Evolutionary conservation across 64 coral and sea anemone species (phyloP).

Genomic region (Anthopleura sola): DNA sequence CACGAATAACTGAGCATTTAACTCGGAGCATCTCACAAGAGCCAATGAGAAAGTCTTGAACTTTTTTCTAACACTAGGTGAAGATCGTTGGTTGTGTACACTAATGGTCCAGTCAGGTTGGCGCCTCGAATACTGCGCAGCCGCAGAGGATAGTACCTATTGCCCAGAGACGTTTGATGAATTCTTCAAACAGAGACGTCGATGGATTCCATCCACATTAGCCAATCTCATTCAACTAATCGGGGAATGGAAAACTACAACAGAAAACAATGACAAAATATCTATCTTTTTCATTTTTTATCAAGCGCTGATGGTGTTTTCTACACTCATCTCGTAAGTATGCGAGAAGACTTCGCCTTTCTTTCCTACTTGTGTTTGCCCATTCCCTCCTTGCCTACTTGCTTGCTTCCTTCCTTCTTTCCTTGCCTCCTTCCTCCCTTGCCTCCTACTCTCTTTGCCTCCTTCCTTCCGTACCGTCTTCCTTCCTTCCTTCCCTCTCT

Average conservation of each 20-base stretch:
- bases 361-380: too few relatives aligned
- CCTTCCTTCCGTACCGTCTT: not conserved
- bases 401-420: not conserved
- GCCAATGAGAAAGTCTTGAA: too few relatives aligned
- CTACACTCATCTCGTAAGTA: slow-evolving; percentile 6
- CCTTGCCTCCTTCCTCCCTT: not conserved
- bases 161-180: slow-evolving; percentile 88
- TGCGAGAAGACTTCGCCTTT: too few relatives aligned
- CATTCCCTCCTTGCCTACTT: not conserved
- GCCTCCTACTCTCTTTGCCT: not conserved
- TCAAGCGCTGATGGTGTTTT: slow-evolving; percentile 53
- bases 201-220: slow-evolving; percentile 94
- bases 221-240: slow-evolving; percentile 77
- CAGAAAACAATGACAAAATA: slow-evolving; percentile 78
- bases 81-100: slow-evolving; percentile 96
- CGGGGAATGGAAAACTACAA: slow-evolving; percentile 67
- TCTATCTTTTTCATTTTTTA: slow-evolving; percentile 85
- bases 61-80: slow-evolving; percentile 33
- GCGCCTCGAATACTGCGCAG: slow-evolving; percentile 92
- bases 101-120: slow-evolving; percentile 95
- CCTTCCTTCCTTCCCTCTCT: not conserved
- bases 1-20: too few relatives aligned
- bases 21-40: too few relatives aligned
- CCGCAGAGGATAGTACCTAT: slow-evolving; percentile 85
- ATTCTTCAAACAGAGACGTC: slow-evolving; percentile 87